Percentiles rank a stretch among this genome's conserved stretches.
Conservation (phyloP, 1,140 invertebrate genomes). For the Aporrectodea caliginosa region DNA sequence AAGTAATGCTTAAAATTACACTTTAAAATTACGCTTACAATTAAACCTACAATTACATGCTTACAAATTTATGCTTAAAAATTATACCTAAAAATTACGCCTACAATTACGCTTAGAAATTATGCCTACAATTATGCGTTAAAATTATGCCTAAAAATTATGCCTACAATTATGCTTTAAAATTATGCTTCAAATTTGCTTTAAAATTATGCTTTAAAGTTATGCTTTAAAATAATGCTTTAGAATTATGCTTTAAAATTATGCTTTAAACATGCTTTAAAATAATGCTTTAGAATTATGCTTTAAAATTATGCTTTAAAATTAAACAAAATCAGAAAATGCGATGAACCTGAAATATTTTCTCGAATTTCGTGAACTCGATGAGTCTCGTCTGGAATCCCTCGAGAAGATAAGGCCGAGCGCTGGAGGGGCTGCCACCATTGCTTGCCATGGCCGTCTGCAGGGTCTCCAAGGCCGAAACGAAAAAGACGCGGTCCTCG, state of each 20-base stretch:
- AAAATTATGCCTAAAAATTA: too few species aligned
- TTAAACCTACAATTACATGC: too few species aligned
- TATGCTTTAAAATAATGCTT: conserved; percentile 8
- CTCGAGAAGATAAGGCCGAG: conserved; percentile 70
- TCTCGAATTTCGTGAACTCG: conserved; percentile 97
- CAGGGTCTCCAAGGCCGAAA: conserved; percentile 94
- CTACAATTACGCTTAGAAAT: too few species aligned
- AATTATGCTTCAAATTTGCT: too few species aligned
- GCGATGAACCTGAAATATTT: conserved; percentile 74
- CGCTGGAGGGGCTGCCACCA: not conserved
- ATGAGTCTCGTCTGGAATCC: conserved; percentile 89
- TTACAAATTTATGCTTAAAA: too few species aligned
- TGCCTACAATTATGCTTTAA: too few species aligned
- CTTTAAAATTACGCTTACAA: too few species aligned
- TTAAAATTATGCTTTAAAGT: not conserved
- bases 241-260: too few species aligned
- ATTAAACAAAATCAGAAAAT: not conserved
- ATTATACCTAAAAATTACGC: too few species aligned
- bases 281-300: not conserved
- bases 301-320: too few species aligned
- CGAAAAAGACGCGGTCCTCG: conserved; percentile 91
- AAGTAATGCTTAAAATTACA: too few species aligned
- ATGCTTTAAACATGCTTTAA: not conserved
- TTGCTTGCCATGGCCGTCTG: not conserved
- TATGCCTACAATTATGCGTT: too few species aligned